Evolutionary conservation across 2,113 vertebrate genomes (phyloP).

Genomic region (Mesitornis unicolor): DNA sequence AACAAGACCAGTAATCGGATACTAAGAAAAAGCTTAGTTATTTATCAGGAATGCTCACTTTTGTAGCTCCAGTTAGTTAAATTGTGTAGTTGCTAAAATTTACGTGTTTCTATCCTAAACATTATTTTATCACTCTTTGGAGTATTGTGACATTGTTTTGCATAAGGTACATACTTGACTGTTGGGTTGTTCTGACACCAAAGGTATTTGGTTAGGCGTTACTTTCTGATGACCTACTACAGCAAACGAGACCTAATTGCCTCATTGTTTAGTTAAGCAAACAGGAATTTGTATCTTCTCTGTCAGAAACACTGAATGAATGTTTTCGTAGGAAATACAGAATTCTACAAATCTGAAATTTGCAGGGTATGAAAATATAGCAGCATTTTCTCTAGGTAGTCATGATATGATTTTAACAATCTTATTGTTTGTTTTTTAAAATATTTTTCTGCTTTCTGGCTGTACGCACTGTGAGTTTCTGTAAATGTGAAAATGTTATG

Average conservation of each 20-base stretch:
- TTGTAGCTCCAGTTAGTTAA: background rate
- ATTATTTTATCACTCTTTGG: background rate
- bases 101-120: background rate
- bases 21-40: background rate
- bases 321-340: background rate
- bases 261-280: background rate
- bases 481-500: background rate
- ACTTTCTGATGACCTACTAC: background rate
- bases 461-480: background rate
- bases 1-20: background rate
- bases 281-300: background rate
- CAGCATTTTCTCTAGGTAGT: background rate
- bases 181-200: background rate
- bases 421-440: background rate
- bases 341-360: background rate
- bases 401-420: background rate
- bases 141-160: background rate
- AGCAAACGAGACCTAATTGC: background rate
- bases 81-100: background rate
- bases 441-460: conserved; percentile 4
- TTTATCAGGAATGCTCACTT: background rate
- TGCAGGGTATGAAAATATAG: background rate
- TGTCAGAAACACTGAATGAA: background rate
- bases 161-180: fast-evolving
- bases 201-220: background rate